Evolutionary conservation across 2,113 vertebrate genomes (phyloP).

Genomic region (Caranx melampygus): DNA sequence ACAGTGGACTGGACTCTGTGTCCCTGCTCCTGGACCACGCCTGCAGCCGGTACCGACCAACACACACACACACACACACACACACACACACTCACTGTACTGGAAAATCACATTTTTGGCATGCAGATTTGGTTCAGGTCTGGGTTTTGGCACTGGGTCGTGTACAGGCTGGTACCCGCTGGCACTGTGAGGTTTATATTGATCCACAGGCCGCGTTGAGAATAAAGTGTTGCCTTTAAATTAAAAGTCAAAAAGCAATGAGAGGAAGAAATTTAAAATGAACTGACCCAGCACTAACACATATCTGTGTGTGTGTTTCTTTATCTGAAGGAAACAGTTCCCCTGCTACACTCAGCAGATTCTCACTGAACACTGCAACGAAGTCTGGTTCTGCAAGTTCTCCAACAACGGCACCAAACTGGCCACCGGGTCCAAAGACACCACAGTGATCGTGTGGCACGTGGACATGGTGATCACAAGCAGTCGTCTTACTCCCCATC

Average conservation of each 20-base stretch:
- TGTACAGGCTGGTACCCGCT: too few species aligned
- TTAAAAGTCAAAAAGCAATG: too few species aligned
- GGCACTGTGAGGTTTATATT: too few species aligned
- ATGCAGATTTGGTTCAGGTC: too few species aligned
- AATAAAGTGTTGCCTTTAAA: too few species aligned
- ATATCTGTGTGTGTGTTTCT: not conserved
- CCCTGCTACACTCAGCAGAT: constrained; percentile 98
- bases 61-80: not conserved
- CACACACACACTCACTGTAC: too few species aligned
- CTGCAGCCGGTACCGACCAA: constrained; percentile 91
- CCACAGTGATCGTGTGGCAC: constrained; percentile 98
- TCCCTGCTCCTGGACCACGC: constrained; percentile 96
- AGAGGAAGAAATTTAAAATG: too few species aligned
- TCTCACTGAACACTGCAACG: constrained; percentile 97
- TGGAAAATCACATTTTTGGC: too few species aligned
- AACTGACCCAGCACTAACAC: too few species aligned
- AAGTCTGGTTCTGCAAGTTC: constrained; percentile 99
- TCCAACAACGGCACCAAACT: constrained; percentile 97
- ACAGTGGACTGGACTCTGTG: constrained; percentile 92
- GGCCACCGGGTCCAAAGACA: constrained; percentile 98
- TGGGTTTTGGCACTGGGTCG: too few species aligned
- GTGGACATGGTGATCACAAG: constrained; percentile 89
- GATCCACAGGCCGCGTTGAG: too few species aligned
- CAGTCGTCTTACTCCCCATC: not conserved
- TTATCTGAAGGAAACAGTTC: constrained; percentile 91